phyloP scores from a whole-genome alignment of 1,140 invertebrate genomes.

The Drosophila littoralis region DNA sequence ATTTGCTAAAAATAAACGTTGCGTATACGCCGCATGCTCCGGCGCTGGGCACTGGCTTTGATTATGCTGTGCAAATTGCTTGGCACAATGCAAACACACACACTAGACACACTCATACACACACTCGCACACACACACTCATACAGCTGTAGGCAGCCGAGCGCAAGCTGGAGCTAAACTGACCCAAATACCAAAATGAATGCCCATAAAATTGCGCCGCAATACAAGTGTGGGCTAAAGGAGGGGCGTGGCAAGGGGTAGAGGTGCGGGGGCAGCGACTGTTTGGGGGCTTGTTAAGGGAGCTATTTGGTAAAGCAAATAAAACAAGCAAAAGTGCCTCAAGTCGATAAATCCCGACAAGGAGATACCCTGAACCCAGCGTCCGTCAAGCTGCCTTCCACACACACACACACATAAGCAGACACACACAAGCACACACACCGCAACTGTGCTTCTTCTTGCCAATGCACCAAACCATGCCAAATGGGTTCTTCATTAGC shows the following conservation, averaged over 20 bases:
- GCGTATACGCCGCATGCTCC: slow-evolving; percentile 64
- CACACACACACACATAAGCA: too few species aligned
- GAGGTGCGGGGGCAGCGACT: slow-evolving; percentile 8
- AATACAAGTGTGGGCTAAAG: slow-evolving; percentile 1
- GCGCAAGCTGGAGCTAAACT: slow-evolving; percentile 46
- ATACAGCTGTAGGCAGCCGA: slow-evolving; percentile 26
- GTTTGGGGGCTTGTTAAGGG: neutral
- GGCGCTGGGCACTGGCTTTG: slow-evolving; percentile 40
- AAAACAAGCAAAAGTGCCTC: neutral
- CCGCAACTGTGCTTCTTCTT: too few species aligned
- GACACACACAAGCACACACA: neutral
- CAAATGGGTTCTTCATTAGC: too few species aligned
- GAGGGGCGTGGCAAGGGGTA: slow-evolving; percentile 6
- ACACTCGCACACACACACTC: slow-evolving; percentile 11
- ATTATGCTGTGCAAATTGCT: slow-evolving; percentile 55
- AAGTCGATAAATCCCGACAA: too few species aligned
- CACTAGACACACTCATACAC: slow-evolving; percentile 22
- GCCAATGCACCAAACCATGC: too few species aligned
- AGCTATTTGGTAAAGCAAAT: slow-evolving; percentile 15
- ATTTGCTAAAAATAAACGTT: slow-evolving; percentile 80
- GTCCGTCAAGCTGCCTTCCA: too few species aligned
- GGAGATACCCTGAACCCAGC: too few species aligned
- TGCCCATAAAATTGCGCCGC: slow-evolving; percentile 68
- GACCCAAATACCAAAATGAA: slow-evolving; percentile 80
- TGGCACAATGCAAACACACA: slow-evolving; percentile 32